phyloP scores from a whole-genome alignment of 1,140 invertebrate genomes.

The Heterodera schachtii region DNA sequence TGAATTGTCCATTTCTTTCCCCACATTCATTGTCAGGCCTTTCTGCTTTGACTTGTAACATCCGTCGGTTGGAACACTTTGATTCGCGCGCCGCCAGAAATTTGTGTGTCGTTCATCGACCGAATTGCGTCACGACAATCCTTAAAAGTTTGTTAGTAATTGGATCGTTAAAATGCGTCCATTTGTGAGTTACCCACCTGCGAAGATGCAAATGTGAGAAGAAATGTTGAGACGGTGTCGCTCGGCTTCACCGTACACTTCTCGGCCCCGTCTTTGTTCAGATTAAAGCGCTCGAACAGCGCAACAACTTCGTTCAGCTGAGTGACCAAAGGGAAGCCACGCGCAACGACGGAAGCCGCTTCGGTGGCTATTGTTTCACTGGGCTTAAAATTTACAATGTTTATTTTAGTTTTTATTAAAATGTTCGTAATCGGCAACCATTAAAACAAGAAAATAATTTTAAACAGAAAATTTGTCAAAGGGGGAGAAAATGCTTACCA shows the following conservation, averaged over 20 bases:
- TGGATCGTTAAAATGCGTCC: background rate
- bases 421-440: no score
- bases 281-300: background rate
- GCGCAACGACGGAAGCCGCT: slow-evolving; percentile 14
- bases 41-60: no score
- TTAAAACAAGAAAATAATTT: no score
- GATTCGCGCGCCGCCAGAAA: background rate
- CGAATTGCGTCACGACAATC: slow-evolving; percentile 2
- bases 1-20: background rate
- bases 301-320: slow-evolving; percentile 1
- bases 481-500: no score
- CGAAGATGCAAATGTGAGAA: slow-evolving; percentile 2
- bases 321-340: slow-evolving; percentile 4
- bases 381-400: background rate
- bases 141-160: no score
- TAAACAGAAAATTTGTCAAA: no score
- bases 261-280: slow-evolving; percentile 11
- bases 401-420: slow-evolving; percentile 6
- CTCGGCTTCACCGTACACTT: background rate
- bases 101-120: background rate
- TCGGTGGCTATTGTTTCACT: slow-evolving; percentile 8
- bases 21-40: no score
- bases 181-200: background rate
- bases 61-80: slow-evolving; percentile 3
- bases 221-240: slow-evolving; percentile 6